Evolutionary conservation across 2,797 vertebrate genomes (phyloP).

Genomic region (Gila robusta): DNA sequence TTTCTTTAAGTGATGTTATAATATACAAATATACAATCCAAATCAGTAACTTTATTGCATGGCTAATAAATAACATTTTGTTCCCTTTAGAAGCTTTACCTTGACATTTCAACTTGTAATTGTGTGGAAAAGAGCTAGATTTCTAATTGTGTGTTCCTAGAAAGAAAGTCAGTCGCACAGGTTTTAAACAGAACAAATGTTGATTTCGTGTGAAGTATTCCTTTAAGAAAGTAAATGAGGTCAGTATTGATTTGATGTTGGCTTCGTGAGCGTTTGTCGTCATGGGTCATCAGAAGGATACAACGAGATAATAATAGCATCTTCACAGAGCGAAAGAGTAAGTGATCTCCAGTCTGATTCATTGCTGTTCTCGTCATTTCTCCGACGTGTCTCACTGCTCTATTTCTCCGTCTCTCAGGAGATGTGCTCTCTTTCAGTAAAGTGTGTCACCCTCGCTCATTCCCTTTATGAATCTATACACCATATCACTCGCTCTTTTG

Average conservation of each 20-base stretch:
- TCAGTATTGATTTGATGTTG: slow-evolving; percentile 13
- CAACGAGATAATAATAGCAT: background rate
- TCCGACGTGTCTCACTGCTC: slow-evolving; percentile 20
- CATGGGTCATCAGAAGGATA: slow-evolving; percentile 1
- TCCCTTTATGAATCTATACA: slow-evolving; percentile 24
- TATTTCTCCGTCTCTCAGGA: slow-evolving; percentile 27
- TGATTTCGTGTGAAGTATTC: background rate
- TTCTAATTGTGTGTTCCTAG: background rate
- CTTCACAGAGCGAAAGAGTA: background rate
- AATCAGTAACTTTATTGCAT: background rate
- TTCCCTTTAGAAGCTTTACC: background rate
- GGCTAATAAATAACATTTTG: no score
- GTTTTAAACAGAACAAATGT: background rate
- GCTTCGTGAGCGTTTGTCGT: background rate
- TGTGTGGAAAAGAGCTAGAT: background rate
- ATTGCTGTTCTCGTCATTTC: background rate
- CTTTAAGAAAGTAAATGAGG: slow-evolving; percentile 23
- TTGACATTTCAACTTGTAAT: background rate
- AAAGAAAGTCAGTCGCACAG: background rate
- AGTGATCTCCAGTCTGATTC: background rate
- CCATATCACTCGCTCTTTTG: slow-evolving; percentile 3
- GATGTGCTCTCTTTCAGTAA: slow-evolving; percentile 42
- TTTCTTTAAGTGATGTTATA: background rate
- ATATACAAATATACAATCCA: background rate
- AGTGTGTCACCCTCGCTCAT: slow-evolving; percentile 43